Evolutionary conservation across 2,113 vertebrate genomes (phyloP).

Genomic region (Elephas maximus): DNA sequence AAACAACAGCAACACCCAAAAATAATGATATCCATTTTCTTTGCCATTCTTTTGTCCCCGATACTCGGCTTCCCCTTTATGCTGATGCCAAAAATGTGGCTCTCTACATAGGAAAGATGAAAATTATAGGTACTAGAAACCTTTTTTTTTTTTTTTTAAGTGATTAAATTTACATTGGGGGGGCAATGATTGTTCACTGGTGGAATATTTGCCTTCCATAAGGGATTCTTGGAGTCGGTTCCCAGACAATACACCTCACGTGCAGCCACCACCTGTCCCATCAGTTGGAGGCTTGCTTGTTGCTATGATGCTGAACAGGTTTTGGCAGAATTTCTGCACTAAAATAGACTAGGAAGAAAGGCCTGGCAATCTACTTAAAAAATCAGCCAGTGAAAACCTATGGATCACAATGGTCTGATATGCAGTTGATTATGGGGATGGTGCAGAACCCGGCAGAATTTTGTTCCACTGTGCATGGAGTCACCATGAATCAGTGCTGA

Average conservation of each 20-base stretch:
- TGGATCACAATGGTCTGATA: not conserved
- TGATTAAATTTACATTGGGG: not conserved
- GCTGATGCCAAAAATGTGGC: not conserved
- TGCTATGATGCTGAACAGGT: not conserved
- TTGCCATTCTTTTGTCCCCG: not conserved
- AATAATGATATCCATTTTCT: too few species aligned
- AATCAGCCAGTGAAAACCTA: not conserved
- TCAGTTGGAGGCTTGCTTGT: not conserved
- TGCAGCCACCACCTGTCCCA: not conserved
- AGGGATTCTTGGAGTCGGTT: not conserved
- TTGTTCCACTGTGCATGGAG: not conserved
- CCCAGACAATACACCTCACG: not conserved
- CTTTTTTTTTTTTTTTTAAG: not conserved
- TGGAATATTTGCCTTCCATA: not conserved
- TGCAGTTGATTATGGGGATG: not conserved
- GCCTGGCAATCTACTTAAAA: not conserved
- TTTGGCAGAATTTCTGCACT: not conserved
- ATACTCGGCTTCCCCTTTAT: not conserved
- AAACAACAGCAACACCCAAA: too few species aligned
- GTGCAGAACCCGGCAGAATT: not conserved
- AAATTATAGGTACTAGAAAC: not conserved
- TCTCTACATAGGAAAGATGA: not conserved
- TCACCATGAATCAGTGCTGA: not conserved
- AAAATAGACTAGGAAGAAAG: not conserved
- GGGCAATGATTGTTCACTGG: not conserved